Base-by-base conservation (phyloP, 2,888 invertebrate genomes). In the Hedya salicella region DNA sequence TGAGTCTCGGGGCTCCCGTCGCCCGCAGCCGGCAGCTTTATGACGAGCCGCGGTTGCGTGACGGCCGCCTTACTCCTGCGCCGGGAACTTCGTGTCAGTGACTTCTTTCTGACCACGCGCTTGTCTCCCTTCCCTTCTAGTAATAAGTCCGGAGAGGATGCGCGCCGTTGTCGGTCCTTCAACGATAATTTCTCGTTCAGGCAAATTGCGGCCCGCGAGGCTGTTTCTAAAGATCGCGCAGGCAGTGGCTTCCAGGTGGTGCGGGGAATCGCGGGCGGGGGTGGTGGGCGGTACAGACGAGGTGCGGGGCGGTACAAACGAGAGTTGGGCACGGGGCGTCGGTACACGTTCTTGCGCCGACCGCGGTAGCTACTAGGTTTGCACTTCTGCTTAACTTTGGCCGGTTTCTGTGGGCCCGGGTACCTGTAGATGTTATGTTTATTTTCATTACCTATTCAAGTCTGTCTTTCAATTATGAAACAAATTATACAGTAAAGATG, bases 261-360 rank as follows among this genome's bases (percentile, higher is more conserved):
- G 69, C 75, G 75, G 25, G 80, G 81, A 39, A 62, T 56, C 14
- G 73, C 69, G 57, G 76, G 74, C 52, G 80, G 79, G 21, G 77
- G 77, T 17, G 74, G 72, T 9, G 72, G 86, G 69, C 81, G 80
- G 80, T 89, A 89, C 69, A 89, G 78, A 9, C 89, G 79, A 25
- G 77, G 77, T 17, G 74, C 72, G 9, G 72, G 86, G 69, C 81
- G 80, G 80, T 89, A 89, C 69, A 89, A 78, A 9, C 89, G 85
- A 69, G 87, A 71, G 80, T 88, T 89, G 64, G 89, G 88, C 69
- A 84, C 80, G 49, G 70, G 76, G 6, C 79, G 79, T 30, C 77
- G 76, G 67, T 75, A 80, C 63, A 74, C 72, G 67, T 76, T 81
- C 49, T 70, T 71, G 8, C 69, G 75, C 39, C 76, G 77, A 17